phyloP scores from a whole-genome alignment of 2,888 invertebrate species.

The Lamellibrachia satsuma region DNA sequence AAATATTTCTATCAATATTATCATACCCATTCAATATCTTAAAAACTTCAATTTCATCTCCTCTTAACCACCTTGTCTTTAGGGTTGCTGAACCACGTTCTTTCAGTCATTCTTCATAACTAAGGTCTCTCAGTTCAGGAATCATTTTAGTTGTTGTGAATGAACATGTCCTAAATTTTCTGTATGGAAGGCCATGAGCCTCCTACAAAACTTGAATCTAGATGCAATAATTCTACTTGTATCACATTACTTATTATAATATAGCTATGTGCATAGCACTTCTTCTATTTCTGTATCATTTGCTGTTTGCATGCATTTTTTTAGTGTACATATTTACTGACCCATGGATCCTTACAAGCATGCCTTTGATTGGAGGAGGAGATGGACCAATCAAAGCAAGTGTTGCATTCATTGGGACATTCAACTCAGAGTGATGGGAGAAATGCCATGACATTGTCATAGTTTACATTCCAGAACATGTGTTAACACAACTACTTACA shows the following conservation, averaged over 20 bases:
- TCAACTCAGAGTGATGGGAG: not conserved
- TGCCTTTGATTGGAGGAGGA: not conserved
- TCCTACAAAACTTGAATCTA: too few relatives aligned
- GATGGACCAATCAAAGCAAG: not conserved
- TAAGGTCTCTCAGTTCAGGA: too few relatives aligned
- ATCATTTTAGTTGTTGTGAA: too few relatives aligned
- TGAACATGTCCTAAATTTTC: too few relatives aligned
- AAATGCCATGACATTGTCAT: not conserved
- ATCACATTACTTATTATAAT: not conserved
- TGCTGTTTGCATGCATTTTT: not conserved
- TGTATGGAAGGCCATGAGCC: too few relatives aligned
- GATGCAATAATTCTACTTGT: not conserved
- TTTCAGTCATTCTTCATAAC: too few relatives aligned
- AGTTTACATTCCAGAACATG: not conserved
- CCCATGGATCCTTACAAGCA: not conserved
- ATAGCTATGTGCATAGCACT: not conserved
- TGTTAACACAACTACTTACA: not conserved
- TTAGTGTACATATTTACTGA: constrained; percentile 1
- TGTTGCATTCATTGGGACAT: not conserved
- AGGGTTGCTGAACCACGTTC: too few relatives aligned
- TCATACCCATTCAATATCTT: too few relatives aligned
- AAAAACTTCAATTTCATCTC: too few relatives aligned
- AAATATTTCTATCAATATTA: too few relatives aligned
- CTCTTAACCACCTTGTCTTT: too few relatives aligned
- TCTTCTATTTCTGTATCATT: not conserved